These are phyloP conservation scores for Prorops nasuta DNA, from an alignment of 1,140 invertebrate genomes.

Conservation along the genomic window DNA sequence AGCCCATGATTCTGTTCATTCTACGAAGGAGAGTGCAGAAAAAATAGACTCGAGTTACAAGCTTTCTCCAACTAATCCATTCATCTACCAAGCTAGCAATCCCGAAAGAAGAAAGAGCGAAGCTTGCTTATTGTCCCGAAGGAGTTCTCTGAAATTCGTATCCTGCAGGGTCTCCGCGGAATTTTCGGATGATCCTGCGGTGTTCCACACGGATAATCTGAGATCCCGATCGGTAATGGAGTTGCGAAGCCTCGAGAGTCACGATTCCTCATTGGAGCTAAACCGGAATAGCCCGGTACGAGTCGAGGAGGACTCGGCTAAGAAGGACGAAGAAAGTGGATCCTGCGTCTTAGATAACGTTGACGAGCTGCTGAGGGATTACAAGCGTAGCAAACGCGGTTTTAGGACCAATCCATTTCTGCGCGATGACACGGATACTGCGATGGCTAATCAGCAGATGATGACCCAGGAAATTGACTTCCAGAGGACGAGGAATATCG, in stretches of 20 bases:
- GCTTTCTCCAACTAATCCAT: too few relatives aligned
- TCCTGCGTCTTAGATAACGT: conserved; percentile 46
- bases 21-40: too few relatives aligned
- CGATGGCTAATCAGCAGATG: conserved; percentile 56
- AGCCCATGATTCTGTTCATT: too few relatives aligned
- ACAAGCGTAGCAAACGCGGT: conserved; percentile 62
- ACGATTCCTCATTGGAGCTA: too few relatives aligned
- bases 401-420: conserved; percentile 54
- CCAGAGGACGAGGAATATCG: conserved; percentile 73
- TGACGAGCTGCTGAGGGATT: conserved; percentile 61
- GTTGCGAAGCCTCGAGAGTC: too few relatives aligned
- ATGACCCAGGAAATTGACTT: conserved; percentile 70
- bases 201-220: not conserved
- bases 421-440: conserved; percentile 11
- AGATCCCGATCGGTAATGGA: conserved; percentile 38
- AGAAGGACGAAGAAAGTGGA: too few relatives aligned
- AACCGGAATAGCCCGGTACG: too few relatives aligned
- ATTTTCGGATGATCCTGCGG: not conserved
- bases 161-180: conserved; percentile 12
- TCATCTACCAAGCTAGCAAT: conserved; percentile 5
- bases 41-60: too few relatives aligned
- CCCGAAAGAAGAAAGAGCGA: conserved; percentile 34
- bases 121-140: conserved; percentile 34
- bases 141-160: conserved; percentile 30
- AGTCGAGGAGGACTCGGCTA: too few relatives aligned